Evolutionary conservation across 2,113 vertebrate species (phyloP).

Genomic region (Phylloscopus trochiloides): DNA sequence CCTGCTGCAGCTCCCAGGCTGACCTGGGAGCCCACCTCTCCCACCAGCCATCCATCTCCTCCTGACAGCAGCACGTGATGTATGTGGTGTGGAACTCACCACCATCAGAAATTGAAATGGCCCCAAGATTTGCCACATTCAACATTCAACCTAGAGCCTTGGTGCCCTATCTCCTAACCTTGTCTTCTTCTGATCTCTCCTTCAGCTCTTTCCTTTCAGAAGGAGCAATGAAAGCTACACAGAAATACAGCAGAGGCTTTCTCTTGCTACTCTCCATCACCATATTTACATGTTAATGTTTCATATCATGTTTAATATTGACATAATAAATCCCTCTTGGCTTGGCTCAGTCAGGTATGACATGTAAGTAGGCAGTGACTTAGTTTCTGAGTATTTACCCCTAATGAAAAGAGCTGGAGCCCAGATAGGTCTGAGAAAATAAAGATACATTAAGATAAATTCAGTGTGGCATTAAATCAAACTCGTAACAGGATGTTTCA

Average conservation of each 20-base stretch:
- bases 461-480: not conserved
- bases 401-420: not conserved
- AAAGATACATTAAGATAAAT: not conserved
- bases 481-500: not conserved
- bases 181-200: not conserved
- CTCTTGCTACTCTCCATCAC: not conserved
- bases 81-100: not conserved
- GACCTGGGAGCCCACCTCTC: not conserved
- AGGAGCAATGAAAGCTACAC: not conserved
- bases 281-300: not conserved
- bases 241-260: fast-evolving
- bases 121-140: not conserved
- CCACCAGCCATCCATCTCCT: not conserved
- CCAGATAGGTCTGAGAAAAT: not conserved
- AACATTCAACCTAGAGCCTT: not conserved
- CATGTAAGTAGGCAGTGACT: not conserved
- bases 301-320: not conserved
- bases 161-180: not conserved
- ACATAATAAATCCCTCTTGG: not conserved
- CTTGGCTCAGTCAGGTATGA: not conserved
- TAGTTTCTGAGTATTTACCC: not conserved
- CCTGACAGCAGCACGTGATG: not conserved
- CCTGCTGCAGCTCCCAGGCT: fast-evolving
- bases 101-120: not conserved
- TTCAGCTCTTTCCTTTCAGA: not conserved